A percentile compares a stretch with the other conserved stretches of the same genome.
phyloP scores from a whole-genome alignment of 2,797 vertebrate species.

The Scyliorhinus canicula region DNA sequence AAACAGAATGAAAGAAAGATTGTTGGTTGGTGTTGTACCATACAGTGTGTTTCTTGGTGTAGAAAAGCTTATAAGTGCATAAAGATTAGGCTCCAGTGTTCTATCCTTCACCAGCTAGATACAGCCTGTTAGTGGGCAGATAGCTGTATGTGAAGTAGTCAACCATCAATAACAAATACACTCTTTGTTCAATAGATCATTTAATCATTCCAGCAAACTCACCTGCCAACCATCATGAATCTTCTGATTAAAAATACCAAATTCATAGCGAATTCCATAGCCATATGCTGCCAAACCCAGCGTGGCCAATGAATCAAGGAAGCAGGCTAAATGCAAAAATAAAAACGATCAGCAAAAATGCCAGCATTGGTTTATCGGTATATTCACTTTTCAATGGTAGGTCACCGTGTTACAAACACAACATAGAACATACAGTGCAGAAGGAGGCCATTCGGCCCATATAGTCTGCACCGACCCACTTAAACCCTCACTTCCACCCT shows the following conservation, averaged over 20 bases:
- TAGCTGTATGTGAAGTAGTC: background rate
- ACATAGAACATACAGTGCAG: too few relatives aligned
- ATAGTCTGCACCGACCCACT: too few relatives aligned
- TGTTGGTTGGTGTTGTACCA: background rate
- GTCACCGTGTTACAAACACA: background rate
- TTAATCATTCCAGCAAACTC: conserved; percentile 36
- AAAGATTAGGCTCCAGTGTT: background rate
- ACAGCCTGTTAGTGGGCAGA: background rate
- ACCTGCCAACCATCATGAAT: conserved; percentile 77
- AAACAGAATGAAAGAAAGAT: background rate
- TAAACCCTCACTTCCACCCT: too few relatives aligned
- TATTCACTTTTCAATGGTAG: background rate
- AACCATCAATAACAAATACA: background rate
- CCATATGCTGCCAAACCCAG: conserved; percentile 73
- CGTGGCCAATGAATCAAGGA: conserved; percentile 77
- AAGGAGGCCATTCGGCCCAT: too few relatives aligned
- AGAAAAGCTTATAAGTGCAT: background rate
- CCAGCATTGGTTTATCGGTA: background rate
- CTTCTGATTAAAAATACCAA: conserved; percentile 82
- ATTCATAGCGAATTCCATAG: conserved; percentile 80
- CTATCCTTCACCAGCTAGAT: background rate
- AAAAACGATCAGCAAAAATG: background rate
- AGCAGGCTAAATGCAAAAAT: conserved; percentile 64
- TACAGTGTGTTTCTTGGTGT: background rate
- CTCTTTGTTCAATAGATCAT: background rate